Evolutionary conservation across 2,888 invertebrate genomes (phyloP).

Genomic region (Troides helena): DNA sequence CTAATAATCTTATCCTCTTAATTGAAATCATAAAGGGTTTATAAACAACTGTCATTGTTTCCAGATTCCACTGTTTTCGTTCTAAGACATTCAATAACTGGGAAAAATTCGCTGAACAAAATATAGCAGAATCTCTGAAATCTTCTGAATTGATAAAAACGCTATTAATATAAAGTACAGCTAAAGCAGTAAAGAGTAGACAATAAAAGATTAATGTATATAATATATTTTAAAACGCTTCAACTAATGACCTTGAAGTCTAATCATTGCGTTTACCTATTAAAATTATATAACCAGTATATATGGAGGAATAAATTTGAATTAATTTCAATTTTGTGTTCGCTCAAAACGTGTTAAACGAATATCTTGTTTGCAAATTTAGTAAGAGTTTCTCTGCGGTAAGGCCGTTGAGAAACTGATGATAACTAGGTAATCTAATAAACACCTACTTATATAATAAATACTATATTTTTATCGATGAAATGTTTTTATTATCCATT

Average conservation of each 20-base stretch:
- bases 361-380: constrained; percentile 33
- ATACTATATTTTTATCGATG: neutral
- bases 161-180: too few species aligned
- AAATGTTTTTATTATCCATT: neutral
- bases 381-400: constrained; percentile 27
- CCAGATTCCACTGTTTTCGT: too few species aligned
- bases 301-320: constrained; percentile 39
- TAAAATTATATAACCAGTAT: constrained; percentile 36
- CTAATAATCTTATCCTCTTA: neutral
- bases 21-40: too few species aligned
- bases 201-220: neutral
- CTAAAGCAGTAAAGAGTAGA: neutral
- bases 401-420: constrained; percentile 6
- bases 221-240: neutral
- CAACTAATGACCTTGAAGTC: constrained; percentile 36
- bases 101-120: too few species aligned
- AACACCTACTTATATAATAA: constrained; percentile 15
- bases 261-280: constrained; percentile 34
- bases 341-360: constrained; percentile 34
- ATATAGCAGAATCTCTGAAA: neutral
- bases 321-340: constrained; percentile 36
- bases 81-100: too few species aligned
- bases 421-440: constrained; percentile 16
- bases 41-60: too few species aligned
- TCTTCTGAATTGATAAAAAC: neutral